phyloP scores from a whole-genome alignment of 2,797 vertebrate genomes.

The Geotrypetes seraphini region DNA sequence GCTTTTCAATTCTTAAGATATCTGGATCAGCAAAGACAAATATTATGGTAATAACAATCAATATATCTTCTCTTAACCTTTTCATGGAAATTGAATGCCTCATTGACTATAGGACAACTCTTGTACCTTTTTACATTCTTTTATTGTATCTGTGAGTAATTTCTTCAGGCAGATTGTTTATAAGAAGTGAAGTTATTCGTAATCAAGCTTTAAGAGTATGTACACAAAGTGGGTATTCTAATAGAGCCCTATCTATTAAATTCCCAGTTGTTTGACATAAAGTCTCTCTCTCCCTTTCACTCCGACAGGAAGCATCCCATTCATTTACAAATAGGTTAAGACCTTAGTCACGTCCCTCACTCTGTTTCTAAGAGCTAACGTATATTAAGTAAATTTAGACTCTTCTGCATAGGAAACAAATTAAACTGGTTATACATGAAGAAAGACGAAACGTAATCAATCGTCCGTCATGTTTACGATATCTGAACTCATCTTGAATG shows the following conservation, averaged over 20 bases:
- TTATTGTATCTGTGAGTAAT: constrained; percentile 80
- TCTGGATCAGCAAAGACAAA: constrained; percentile 62
- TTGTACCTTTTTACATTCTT: constrained; percentile 74
- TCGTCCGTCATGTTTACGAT: constrained; percentile 79
- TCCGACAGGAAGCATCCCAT: constrained; percentile 85
- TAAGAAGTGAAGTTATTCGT: constrained; percentile 82
- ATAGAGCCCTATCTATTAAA: constrained; percentile 83
- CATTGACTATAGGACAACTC: constrained; percentile 58
- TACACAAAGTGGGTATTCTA: constrained; percentile 85
- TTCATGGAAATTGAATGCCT: constrained; percentile 66
- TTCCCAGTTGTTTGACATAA: constrained; percentile 96
- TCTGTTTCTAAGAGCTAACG: constrained; percentile 81
- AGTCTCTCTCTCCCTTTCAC: constrained; percentile 77
- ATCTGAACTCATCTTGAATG: constrained; percentile 64
- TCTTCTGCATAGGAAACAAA: constrained; percentile 80
- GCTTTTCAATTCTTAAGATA: constrained; percentile 54
- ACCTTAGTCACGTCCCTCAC: constrained; percentile 76
- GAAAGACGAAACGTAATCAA: constrained; percentile 76
- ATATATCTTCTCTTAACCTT: constrained; percentile 64
- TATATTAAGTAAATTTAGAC: constrained; percentile 88
- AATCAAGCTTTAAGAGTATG: constrained; percentile 82
- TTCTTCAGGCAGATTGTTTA: constrained; percentile 83
- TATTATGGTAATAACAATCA: constrained; percentile 71
- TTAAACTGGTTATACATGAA: constrained; percentile 80
- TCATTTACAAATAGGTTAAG: constrained; percentile 77